Percentiles rank a stretch among this genome's conserved stretches.
Evolutionary conservation across 2,888 invertebrate genomes (phyloP).

Genomic region (Hemithea aestivaria): DNA sequence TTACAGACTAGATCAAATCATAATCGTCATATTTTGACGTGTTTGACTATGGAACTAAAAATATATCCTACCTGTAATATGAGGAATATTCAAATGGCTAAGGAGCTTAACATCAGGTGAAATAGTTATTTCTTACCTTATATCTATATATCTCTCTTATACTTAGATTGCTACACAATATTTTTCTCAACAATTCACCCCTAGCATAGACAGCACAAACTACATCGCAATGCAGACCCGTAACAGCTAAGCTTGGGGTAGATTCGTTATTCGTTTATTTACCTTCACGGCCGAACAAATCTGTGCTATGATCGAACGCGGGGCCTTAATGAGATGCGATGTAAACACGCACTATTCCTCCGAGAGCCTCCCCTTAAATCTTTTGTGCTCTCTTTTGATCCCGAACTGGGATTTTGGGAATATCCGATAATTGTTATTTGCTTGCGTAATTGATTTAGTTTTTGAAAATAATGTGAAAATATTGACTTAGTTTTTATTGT

Average conservation of each 20-base stretch:
- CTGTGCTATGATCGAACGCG: constrained; percentile 35
- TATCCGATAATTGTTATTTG: constrained; percentile 34
- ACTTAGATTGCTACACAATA: too few relatives aligned
- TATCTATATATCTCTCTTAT: too few relatives aligned
- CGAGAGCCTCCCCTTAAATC: constrained; percentile 43
- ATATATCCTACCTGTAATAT: too few relatives aligned
- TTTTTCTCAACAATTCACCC: not conserved
- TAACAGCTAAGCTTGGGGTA: constrained; percentile 7
- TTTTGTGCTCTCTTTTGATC: constrained; percentile 32
- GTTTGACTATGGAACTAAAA: too few relatives aligned
- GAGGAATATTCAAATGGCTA: too few relatives aligned
- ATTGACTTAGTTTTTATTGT: too few relatives aligned
- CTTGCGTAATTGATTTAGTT: constrained; percentile 26
- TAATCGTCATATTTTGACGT: too few relatives aligned
- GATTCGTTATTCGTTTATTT: constrained; percentile 46
- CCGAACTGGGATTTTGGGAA: constrained; percentile 23
- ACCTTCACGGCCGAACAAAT: constrained; percentile 50
- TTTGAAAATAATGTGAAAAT: not conserved
- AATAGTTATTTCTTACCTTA: too few relatives aligned
- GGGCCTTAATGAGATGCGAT: constrained; percentile 66
- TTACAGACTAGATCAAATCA: too few relatives aligned
- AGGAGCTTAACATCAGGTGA: too few relatives aligned
- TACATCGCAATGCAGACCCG: constrained; percentile 2
- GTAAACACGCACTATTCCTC: constrained; percentile 60
- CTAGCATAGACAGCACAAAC: not conserved